phyloP scores from a whole-genome alignment of 1,140 invertebrate species.

The Drosophila nikananu region DNA sequence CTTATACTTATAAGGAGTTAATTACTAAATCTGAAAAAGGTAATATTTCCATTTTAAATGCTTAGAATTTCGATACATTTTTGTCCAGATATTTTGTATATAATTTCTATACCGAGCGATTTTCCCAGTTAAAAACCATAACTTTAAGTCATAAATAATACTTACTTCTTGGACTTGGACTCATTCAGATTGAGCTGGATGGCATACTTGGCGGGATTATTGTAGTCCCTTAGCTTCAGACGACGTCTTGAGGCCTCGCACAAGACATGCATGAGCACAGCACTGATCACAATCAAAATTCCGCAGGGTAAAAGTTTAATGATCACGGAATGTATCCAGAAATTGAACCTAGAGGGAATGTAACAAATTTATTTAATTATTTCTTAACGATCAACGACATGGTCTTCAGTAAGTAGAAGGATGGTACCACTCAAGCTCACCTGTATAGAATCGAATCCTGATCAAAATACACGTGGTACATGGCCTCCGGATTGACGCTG shows the following conservation, averaged over 20 bases:
- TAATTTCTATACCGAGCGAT: no score
- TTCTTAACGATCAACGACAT: no score
- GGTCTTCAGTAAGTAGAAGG: no score
- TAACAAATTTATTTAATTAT: not conserved
- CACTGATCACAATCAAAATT: conserved; percentile 93
- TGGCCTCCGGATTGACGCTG: conserved; percentile 75
- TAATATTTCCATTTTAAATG: not conserved
- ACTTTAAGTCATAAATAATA: no score
- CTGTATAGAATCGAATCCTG: conserved; percentile 62
- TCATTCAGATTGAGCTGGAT: conserved; percentile 60
- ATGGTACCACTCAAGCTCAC: conserved; percentile 16
- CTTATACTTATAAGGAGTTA: no score
- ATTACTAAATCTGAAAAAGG: no score
- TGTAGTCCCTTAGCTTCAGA: conserved; percentile 89
- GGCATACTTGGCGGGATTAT: conserved; percentile 74
- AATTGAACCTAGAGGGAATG: conserved; percentile 88
- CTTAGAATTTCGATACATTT: not conserved
- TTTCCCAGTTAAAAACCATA: no score
- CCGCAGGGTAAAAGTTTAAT: conserved; percentile 94
- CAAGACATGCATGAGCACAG: conserved; percentile 91
- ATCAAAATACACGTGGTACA: conserved; percentile 90
- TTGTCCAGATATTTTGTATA: no score
- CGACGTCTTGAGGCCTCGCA: conserved; percentile 90
- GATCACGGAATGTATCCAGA: conserved; percentile 94
- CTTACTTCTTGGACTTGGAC: conserved; percentile 52